Conservation (phyloP, 2,888 invertebrate genomes). For the Rhamphomyia laevipes region DNA sequence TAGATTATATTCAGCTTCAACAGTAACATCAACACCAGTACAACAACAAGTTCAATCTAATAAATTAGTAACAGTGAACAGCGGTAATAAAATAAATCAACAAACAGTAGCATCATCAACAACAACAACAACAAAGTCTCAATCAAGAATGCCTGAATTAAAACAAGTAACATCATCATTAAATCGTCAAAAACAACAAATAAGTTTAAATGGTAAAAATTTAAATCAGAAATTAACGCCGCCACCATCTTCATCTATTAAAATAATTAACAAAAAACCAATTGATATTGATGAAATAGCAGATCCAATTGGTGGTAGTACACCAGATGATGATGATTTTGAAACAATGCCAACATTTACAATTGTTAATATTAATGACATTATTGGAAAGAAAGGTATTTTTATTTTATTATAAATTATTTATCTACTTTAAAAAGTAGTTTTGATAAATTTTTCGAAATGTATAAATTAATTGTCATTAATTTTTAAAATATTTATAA, state of each 20-base stretch:
- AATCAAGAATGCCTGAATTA: background rate
- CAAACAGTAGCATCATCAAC: background rate
- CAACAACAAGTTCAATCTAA: background rate
- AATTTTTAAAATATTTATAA: no score
- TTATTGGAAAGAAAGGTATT: slow-evolving; percentile 35
- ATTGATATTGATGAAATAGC: background rate
- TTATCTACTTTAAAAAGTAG: background rate
- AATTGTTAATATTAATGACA: slow-evolving; percentile 36
- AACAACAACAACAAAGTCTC: slow-evolving; percentile 7
- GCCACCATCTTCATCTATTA: background rate
- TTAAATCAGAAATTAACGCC: no score
- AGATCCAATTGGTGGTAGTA: slow-evolving; percentile 3
- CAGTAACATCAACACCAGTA: slow-evolving; percentile 1
- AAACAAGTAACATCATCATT: no score
- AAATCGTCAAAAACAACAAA: no score
- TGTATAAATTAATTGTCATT: no score
- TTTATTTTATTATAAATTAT: background rate
- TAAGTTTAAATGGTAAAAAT: no score
- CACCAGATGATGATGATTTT: slow-evolving; percentile 23
- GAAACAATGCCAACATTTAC: slow-evolving; percentile 36
- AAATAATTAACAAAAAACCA: slow-evolving; percentile 3
- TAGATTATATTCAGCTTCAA: background rate
- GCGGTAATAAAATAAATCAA: background rate
- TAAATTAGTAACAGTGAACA: background rate
- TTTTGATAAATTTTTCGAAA: no score